Evolutionary conservation across 2,113 vertebrate genomes (phyloP).

Genomic region (Falco punctatus): DNA sequence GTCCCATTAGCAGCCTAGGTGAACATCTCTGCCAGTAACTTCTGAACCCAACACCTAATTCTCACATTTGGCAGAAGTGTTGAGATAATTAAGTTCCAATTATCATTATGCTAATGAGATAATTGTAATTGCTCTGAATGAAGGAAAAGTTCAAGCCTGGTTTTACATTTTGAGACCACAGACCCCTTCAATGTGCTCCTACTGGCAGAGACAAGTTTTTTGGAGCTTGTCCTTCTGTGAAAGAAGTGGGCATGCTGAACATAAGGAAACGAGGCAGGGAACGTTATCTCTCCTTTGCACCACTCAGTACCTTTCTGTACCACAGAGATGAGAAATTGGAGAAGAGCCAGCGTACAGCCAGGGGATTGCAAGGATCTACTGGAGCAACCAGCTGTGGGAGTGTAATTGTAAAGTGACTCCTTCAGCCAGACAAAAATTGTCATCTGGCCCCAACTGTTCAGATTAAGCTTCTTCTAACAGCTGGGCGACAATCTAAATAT

Average conservation of each 20-base stretch:
- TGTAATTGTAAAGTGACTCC: not conserved
- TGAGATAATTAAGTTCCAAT: slow-evolving; percentile 1
- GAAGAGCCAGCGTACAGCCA: not conserved
- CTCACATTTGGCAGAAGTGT: not conserved
- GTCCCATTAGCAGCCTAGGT: not conserved
- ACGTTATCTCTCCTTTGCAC: not conserved
- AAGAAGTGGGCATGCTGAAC: not conserved
- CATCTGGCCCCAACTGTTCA: not conserved
- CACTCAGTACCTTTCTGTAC: not conserved
- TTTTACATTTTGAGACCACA: not conserved
- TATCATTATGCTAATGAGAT: not conserved
- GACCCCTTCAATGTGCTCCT: not conserved
- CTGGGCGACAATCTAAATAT: not conserved
- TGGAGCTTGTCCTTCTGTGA: not conserved
- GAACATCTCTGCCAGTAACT: not conserved
- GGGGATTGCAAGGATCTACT: not conserved
- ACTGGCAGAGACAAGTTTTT: not conserved
- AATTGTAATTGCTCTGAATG: not conserved
- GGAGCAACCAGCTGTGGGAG: not conserved
- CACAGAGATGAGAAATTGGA: not conserved
- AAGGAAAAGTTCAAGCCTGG: not conserved
- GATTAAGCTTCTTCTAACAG: not conserved
- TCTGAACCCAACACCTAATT: not conserved
- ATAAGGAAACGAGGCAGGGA: not conserved
- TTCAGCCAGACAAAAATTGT: not conserved